Conservation (phyloP, 1,140 invertebrate genomes). For the Euwallacea fornicatus region DNA sequence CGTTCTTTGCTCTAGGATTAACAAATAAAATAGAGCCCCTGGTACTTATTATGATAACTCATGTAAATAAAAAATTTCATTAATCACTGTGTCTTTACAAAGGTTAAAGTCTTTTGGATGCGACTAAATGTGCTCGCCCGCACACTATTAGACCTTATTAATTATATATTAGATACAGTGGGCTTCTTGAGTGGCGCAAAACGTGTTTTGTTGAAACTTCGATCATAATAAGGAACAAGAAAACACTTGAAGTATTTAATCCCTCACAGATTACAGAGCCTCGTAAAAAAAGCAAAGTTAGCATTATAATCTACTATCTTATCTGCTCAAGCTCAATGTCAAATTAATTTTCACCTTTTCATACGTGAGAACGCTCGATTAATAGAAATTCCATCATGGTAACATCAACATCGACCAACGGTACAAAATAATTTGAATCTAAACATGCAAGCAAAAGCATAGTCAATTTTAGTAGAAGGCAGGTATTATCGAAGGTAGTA, state of each 20-base stretch:
- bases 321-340: slow-evolving; percentile 1
- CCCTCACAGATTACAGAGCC: too few relatives aligned
- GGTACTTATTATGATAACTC: background rate
- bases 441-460: too few relatives aligned
- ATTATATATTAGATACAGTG: background rate
- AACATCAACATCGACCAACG: too few relatives aligned
- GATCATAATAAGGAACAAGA: too few relatives aligned
- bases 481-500: too few relatives aligned
- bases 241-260: too few relatives aligned
- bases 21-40: slow-evolving; percentile 1
- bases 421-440: too few relatives aligned
- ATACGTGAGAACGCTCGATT: background rate
- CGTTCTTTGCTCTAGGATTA: background rate
- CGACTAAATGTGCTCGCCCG: background rate
- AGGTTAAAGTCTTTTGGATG: background rate
- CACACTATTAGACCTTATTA: background rate
- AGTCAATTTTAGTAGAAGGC: too few relatives aligned
- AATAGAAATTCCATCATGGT: too few relatives aligned
- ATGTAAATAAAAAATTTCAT: background rate
- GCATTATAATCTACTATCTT: background rate
- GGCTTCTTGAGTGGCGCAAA: background rate
- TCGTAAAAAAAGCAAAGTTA: background rate
- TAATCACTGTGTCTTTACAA: slow-evolving; percentile 1
- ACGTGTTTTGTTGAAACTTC: too few relatives aligned
- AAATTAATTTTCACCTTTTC: slow-evolving; percentile 1